phyloP scores from a whole-genome alignment of 1,140 invertebrate species.

The Globodera rostochiensis region DNA sequence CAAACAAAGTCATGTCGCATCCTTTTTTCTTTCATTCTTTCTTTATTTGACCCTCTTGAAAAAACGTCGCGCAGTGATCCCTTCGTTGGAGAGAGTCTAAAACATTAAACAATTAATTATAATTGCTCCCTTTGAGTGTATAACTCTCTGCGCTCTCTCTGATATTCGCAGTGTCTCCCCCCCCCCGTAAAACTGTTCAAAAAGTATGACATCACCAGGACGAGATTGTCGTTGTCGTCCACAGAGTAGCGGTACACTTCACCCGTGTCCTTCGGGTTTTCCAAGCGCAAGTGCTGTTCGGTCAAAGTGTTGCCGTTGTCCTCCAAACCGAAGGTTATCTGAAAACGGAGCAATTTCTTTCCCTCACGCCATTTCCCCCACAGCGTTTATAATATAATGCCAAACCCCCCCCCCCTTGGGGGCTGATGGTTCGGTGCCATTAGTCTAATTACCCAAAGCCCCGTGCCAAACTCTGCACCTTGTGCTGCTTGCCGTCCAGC shows the following conservation, averaged over 20 bases:
- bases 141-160: no score
- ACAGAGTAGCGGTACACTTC: conserved; percentile 58
- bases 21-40: neutral
- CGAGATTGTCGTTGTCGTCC: conserved; percentile 47
- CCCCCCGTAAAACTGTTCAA: no score
- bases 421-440: neutral
- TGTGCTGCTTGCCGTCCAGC: conserved; percentile 50
- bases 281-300: conserved; percentile 54
- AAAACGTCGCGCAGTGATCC: conserved; percentile 28
- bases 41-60: conserved; percentile 39
- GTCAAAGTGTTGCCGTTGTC: conserved; percentile 44
- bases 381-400: no score
- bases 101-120: neutral
- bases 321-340: conserved; percentile 55
- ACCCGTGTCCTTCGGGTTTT: conserved; percentile 47
- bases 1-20: neutral
- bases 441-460: neutral
- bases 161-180: no score
- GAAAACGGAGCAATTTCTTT: conserved; percentile 21
- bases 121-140: no score
- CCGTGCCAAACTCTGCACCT: conserved; percentile 11
- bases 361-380: no score
- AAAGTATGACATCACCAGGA: conserved; percentile 49
- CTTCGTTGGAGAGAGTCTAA: conserved; percentile 41
- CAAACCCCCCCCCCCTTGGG: neutral